phyloP scores from a whole-genome alignment of 2,888 invertebrate genomes.

The Halictus ligatus region DNA sequence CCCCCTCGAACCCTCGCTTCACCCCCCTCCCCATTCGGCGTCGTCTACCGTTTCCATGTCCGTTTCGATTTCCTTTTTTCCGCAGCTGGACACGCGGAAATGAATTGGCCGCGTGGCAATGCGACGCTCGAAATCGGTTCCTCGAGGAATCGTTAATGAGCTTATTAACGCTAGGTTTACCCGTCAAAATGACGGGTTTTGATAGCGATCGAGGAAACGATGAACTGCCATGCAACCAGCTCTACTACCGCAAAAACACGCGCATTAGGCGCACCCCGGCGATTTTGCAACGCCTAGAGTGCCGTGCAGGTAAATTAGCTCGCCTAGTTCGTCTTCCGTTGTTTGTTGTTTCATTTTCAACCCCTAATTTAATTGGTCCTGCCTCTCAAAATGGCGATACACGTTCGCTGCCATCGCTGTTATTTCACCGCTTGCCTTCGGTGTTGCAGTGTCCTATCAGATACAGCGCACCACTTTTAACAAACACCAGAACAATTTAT shows the following conservation, averaged over 20 bases:
- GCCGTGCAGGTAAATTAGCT: conserved; percentile 30
- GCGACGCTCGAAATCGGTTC: neutral
- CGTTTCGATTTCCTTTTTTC: conserved; percentile 47
- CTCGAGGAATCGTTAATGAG: neutral
- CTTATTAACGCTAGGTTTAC: too few species aligned
- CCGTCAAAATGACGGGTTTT: too few species aligned
- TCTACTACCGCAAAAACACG: conserved; percentile 21
- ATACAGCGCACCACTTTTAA: neutral
- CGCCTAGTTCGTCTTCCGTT: neutral
- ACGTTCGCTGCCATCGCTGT: too few species aligned
- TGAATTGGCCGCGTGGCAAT: conserved; percentile 18
- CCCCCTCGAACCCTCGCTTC: too few species aligned
- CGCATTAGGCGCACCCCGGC: conserved; percentile 5
- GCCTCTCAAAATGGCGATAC: too few species aligned
- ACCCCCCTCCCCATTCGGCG: neutral
- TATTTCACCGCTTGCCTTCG: too few species aligned
- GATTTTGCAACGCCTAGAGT: conserved; percentile 37
- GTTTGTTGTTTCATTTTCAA: neutral
- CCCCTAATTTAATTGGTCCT: too few species aligned
- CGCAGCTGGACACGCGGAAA: conserved; percentile 34
- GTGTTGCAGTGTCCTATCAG: neutral
- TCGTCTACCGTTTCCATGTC: conserved; percentile 12
- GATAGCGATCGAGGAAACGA: conserved; percentile 23
- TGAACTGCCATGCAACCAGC: conserved; percentile 37
- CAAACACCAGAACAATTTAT: neutral